These are phyloP conservation scores for Lymantria monacha DNA, from an alignment of 2,888 invertebrate species.

Conservation along the genomic window DNA sequence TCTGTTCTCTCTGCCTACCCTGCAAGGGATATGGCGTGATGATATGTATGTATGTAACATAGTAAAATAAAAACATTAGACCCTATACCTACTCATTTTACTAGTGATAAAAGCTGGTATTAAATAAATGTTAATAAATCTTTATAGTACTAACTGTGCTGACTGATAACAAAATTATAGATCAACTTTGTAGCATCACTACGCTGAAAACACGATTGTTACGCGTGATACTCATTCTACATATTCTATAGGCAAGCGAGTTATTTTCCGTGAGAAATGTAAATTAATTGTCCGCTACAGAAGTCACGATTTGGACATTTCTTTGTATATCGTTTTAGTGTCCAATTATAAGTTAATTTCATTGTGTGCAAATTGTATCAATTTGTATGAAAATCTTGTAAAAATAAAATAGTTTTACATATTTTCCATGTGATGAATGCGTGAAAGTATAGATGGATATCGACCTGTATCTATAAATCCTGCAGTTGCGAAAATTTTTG, in stretches of 20 bases:
- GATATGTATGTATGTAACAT: no score
- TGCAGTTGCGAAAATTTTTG: no score
- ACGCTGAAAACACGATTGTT: constrained; percentile 12
- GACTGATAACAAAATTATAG: constrained; percentile 16
- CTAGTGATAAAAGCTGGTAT: no score
- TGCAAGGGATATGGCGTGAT: no score
- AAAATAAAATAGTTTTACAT: no score
- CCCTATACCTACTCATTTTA: no score
- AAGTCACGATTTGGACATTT: constrained; percentile 19
- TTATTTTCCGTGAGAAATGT: constrained; percentile 23
- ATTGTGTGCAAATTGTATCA: neutral
- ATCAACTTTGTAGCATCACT: constrained; percentile 7
- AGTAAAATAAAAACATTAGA: no score
- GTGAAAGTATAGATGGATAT: no score
- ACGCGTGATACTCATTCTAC: constrained; percentile 13
- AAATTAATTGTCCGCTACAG: constrained; percentile 7
- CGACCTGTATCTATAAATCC: no score
- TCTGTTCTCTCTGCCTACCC: no score
- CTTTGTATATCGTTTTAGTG: constrained; percentile 20
- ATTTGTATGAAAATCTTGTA: neutral
- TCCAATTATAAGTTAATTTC: constrained; percentile 17
- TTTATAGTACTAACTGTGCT: constrained; percentile 2
- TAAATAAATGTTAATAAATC: no score
- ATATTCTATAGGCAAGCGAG: constrained; percentile 7
- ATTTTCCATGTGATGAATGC: no score